Evolutionary conservation across 1,140 invertebrate genomes (phyloP).

Genomic region (Drosophila littoralis): DNA sequence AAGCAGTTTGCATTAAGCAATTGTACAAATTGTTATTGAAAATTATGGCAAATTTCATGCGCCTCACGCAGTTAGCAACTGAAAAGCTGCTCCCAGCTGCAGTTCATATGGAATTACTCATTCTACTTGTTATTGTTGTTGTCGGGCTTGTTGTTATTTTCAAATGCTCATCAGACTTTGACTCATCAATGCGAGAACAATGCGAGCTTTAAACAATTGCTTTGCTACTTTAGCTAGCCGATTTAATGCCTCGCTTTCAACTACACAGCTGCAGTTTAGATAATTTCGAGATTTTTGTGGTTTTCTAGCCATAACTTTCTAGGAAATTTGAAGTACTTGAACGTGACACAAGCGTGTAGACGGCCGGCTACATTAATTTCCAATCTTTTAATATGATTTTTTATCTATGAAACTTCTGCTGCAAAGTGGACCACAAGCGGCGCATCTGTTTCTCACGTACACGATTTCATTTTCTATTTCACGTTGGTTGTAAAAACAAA

Average conservation of each 20-base stretch:
- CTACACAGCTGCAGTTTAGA: slow-evolving; percentile 50
- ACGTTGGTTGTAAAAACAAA: slow-evolving; percentile 12
- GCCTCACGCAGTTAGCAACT: slow-evolving; percentile 58
- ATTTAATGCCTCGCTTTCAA: slow-evolving; percentile 55
- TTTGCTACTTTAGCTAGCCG: slow-evolving; percentile 3
- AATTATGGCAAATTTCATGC: slow-evolving; percentile 73
- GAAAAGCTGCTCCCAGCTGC: slow-evolving; percentile 28
- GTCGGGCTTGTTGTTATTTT: slow-evolving; percentile 8
- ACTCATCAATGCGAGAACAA: slow-evolving; percentile 65
- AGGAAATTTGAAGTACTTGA: slow-evolving; percentile 64
- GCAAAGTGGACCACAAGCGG: slow-evolving; percentile 39
- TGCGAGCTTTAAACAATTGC: slow-evolving; percentile 29
- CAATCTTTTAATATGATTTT: slow-evolving; percentile 75
- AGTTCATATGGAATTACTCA: slow-evolving; percentile 57
- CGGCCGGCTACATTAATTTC: slow-evolving; percentile 48
- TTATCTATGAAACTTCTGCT: slow-evolving; percentile 43
- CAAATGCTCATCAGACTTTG: slow-evolving; percentile 40
- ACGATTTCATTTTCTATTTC: slow-evolving; percentile 60
- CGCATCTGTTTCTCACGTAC: slow-evolving; percentile 62
- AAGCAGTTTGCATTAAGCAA: slow-evolving; percentile 39
- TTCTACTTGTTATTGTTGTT: slow-evolving; percentile 12
- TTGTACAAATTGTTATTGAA: slow-evolving; percentile 43
- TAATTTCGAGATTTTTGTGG: slow-evolving; percentile 48
- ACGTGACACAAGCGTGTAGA: slow-evolving; percentile 61
- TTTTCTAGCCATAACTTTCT: slow-evolving; percentile 68